A percentile compares a stretch with the other conserved stretches of the same genome.
These are phyloP conservation scores for Diarsia brunnea DNA, from an alignment of 2,888 invertebrate species.

Conservation along the genomic window DNA sequence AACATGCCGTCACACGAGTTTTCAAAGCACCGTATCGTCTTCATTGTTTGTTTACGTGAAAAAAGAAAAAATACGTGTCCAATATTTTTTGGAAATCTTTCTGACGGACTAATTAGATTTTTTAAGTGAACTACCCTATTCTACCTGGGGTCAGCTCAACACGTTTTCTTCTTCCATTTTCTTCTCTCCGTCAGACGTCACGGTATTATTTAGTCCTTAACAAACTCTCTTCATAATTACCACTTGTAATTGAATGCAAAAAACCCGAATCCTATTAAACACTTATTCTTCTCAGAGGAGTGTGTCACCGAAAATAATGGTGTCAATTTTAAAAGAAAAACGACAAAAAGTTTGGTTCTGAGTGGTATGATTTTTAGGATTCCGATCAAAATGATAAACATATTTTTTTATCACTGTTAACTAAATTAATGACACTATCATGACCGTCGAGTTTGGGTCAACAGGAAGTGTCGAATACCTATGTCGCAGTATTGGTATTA, in stretches of 20 bases:
- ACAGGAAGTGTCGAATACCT: slow-evolving; percentile 45
- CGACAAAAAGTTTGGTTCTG: not conserved
- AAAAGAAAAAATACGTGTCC: no score
- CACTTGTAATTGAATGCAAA: not conserved
- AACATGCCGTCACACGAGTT: no score
- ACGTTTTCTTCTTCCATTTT: no score
- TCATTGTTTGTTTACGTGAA: no score
- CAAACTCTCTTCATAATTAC: no score
- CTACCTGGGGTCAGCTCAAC: no score
- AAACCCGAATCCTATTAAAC: not conserved
- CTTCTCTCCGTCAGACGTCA: no score
- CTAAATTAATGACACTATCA: slow-evolving; percentile 26
- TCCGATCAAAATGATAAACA: slow-evolving; percentile 1
- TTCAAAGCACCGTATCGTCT: no score
- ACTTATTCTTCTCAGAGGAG: not conserved
- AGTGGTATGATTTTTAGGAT: not conserved
- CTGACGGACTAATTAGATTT: no score
- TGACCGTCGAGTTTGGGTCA: slow-evolving; percentile 16
- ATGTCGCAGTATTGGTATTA: slow-evolving; percentile 16
- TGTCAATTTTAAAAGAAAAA: not conserved
- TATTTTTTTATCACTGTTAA: not conserved
- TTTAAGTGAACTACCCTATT: no score
- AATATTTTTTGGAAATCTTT: no score
- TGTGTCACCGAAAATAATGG: not conserved
- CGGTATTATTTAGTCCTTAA: no score